Conservation (phyloP, 2,113 vertebrate genomes). For the Serilophus lunatus region DNA sequence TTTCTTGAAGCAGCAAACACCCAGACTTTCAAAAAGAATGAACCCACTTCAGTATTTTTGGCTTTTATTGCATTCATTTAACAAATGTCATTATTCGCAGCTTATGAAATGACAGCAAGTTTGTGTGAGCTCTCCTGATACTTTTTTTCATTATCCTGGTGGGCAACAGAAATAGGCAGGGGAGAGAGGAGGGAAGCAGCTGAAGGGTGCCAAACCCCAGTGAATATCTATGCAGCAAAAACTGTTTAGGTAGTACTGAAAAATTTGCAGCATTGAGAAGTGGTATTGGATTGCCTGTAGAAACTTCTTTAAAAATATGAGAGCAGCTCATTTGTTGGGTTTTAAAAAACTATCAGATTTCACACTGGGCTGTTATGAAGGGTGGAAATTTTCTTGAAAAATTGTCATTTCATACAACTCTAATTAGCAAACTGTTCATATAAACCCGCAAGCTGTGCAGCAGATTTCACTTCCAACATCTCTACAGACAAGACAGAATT, state of each 20-base stretch:
- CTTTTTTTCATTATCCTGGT: conserved; percentile 44
- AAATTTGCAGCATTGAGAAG: background rate
- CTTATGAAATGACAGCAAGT: conserved; percentile 15
- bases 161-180: conserved; percentile 41
- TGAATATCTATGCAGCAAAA: conserved; percentile 11
- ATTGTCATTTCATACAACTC: conserved; percentile 62
- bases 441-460: conserved; percentile 66
- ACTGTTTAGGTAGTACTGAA: background rate
- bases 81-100: conserved; percentile 25
- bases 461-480: conserved; percentile 66
- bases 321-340: conserved; percentile 32
- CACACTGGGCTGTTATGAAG: conserved; percentile 50
- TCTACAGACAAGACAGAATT: conserved; percentile 56
- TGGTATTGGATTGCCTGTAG: background rate
- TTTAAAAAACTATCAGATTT: conserved; percentile 31
- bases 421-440: conserved; percentile 69
- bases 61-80: conserved; percentile 28
- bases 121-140: conserved; percentile 26
- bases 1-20: conserved; percentile 29
- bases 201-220: conserved; percentile 5
- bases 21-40: conserved; percentile 3
- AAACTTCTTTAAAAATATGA: conserved; percentile 22
- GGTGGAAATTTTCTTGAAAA: conserved; percentile 65
- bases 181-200: conserved; percentile 23
- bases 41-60: conserved; percentile 16